A percentile compares a stretch with the other conserved stretches of the same genome.
phyloP scores from a whole-genome alignment of 2,797 vertebrate species.

The Microctenopoma steveboyesi region DNA sequence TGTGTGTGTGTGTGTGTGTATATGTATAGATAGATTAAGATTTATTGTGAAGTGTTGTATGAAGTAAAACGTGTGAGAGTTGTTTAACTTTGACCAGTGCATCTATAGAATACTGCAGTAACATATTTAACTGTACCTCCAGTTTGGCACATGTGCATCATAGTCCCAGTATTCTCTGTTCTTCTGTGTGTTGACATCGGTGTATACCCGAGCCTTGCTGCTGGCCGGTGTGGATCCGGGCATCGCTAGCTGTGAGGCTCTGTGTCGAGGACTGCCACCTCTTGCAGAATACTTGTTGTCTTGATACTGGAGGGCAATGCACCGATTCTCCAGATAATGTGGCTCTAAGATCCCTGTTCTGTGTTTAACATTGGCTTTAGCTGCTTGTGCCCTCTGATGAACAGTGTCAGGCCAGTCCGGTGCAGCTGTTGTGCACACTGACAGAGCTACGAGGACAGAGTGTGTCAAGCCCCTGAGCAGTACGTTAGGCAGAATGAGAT shows the following conservation, averaged over 20 bases:
- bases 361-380: slow-evolving; percentile 64
- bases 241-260: slow-evolving; percentile 87
- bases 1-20: too few species aligned
- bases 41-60: not conserved
- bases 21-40: not conserved
- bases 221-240: slow-evolving; percentile 93
- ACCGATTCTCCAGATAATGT: slow-evolving; percentile 57
- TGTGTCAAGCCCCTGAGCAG: slow-evolving; percentile 75
- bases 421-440: slow-evolving; percentile 70
- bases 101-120: too few species aligned
- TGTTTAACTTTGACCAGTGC: not conserved
- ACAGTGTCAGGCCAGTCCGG: slow-evolving; percentile 61
- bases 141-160: slow-evolving; percentile 93
- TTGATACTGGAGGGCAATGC: slow-evolving; percentile 68
- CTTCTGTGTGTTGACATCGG: slow-evolving; percentile 97
- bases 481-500: slow-evolving; percentile 65
- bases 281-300: slow-evolving; percentile 65
- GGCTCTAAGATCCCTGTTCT: slow-evolving; percentile 58
- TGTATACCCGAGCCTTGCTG: slow-evolving; percentile 97
- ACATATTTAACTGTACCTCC: slow-evolving; percentile 85
- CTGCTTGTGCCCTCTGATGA: slow-evolving; percentile 53
- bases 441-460: slow-evolving; percentile 75
- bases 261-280: slow-evolving; percentile 65
- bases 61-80: not conserved
- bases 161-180: slow-evolving; percentile 99